phyloP scores from a whole-genome alignment of 2,797 vertebrate genomes.

The Anisognathus igniventris region DNA sequence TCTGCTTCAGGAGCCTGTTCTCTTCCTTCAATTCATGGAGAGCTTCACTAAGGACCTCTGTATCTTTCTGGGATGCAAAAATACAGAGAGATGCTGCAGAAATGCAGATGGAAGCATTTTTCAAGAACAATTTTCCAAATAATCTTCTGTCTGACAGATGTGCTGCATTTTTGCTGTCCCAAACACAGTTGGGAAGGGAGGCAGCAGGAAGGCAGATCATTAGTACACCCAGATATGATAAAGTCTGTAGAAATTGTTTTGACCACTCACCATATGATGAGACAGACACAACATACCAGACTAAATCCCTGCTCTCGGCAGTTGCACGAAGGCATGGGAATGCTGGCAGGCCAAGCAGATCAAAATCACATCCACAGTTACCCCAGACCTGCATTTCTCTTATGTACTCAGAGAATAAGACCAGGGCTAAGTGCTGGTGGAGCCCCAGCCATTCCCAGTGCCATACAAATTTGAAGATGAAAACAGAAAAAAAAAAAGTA shows the following conservation, averaged over 20 bases:
- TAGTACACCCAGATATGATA: background rate
- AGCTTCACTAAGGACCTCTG: conserved; percentile 41
- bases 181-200: background rate
- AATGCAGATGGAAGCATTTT: background rate
- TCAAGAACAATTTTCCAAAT: background rate
- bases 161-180: conserved; percentile 4
- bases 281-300: background rate
- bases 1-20: conserved; percentile 71
- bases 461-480: background rate
- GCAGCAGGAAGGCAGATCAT: background rate
- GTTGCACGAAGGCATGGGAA: background rate
- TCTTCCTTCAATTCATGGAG: conserved; percentile 65
- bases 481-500: background rate
- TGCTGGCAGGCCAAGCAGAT: background rate
- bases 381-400: background rate
- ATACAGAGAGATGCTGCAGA: background rate
- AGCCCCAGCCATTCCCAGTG: background rate
- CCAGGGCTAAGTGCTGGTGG: background rate
- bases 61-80: conserved; percentile 58
- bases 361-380: background rate
- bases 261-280: background rate
- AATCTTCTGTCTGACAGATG: background rate
- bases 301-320: background rate
- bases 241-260: background rate
- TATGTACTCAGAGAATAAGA: fast-evolving